Evolutionary conservation across 2,797 vertebrate genomes (phyloP).

Genomic region (Benthosema pterotum): DNA sequence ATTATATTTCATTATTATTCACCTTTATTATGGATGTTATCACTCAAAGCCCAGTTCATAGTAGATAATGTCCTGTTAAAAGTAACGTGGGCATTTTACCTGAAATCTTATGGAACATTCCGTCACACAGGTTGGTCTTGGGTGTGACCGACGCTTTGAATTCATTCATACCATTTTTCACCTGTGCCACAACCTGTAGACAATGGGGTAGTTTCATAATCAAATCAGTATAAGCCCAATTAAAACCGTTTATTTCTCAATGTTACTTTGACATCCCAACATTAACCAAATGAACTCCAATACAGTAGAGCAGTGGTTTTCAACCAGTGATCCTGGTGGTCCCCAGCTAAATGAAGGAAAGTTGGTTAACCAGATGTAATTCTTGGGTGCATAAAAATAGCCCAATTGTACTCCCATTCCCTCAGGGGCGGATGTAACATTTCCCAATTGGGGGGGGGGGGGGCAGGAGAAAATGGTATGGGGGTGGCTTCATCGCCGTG

Average conservation of each 20-base stretch:
- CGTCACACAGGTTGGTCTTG: conserved; percentile 83
- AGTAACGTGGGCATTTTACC: conserved; percentile 70
- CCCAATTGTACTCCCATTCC: too few relatives aligned
- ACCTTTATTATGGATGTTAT: neutral
- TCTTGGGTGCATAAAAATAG: too few relatives aligned
- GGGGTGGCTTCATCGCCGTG: too few relatives aligned
- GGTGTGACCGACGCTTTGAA: conserved; percentile 84
- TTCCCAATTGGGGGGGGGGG: too few relatives aligned
- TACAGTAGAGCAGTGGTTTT: neutral
- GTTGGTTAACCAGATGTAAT: too few relatives aligned
- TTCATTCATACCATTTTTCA: conserved; percentile 81
- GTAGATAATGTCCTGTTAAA: neutral
- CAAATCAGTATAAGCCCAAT: too few relatives aligned
- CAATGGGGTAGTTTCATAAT: neutral
- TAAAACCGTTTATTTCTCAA: too few relatives aligned
- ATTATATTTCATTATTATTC: neutral
- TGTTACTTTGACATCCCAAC: too few relatives aligned
- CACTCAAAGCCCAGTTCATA: neutral
- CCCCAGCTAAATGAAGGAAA: too few relatives aligned
- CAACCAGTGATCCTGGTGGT: too few relatives aligned
- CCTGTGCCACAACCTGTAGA: conserved; percentile 84
- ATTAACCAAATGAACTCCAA: neutral
- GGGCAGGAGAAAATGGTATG: too few relatives aligned
- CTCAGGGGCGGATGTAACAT: too few relatives aligned
- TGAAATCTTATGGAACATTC: conserved; percentile 88